Percentiles rank a stretch among this genome's conserved stretches.
Evolutionary conservation across 2,113 vertebrate species (phyloP).

Genomic region (Felis catus): DNA sequence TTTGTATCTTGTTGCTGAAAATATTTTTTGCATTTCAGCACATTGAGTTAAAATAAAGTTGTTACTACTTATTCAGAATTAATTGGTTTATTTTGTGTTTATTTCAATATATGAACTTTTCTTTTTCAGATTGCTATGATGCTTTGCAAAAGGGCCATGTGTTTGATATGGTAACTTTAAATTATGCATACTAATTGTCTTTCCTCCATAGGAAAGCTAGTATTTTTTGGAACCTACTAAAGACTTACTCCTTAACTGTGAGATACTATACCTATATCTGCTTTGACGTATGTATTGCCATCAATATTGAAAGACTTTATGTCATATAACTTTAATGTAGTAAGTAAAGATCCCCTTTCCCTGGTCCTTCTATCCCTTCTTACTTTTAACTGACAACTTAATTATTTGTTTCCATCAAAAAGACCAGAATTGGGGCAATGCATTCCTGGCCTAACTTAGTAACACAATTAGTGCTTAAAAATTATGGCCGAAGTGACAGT

Average conservation of each 20-base stretch:
- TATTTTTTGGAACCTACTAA: slow-evolving; percentile 20
- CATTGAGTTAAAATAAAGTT: slow-evolving; percentile 90
- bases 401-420: slow-evolving; percentile 25
- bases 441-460: background rate
- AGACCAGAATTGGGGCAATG: background rate
- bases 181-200: background rate
- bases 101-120: slow-evolving; percentile 44
- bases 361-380: background rate
- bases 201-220: background rate
- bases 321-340: background rate
- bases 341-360: background rate
- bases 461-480: background rate
- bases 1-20: slow-evolving; percentile 90
- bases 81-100: slow-evolving; percentile 76
- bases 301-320: background rate
- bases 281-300: background rate
- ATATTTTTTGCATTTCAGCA: slow-evolving; percentile 90
- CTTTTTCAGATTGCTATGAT: background rate
- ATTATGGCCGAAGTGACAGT: background rate
- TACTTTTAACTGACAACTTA: background rate
- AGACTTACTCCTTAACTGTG: background rate
- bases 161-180: slow-evolving; percentile 10
- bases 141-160: background rate
- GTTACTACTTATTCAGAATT: slow-evolving; percentile 86
- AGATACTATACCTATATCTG: background rate